Percentiles rank a stretch among this genome's conserved stretches.
phyloP scores from a whole-genome alignment of 2,888 invertebrate species.

The Eupeodes luniger region DNA sequence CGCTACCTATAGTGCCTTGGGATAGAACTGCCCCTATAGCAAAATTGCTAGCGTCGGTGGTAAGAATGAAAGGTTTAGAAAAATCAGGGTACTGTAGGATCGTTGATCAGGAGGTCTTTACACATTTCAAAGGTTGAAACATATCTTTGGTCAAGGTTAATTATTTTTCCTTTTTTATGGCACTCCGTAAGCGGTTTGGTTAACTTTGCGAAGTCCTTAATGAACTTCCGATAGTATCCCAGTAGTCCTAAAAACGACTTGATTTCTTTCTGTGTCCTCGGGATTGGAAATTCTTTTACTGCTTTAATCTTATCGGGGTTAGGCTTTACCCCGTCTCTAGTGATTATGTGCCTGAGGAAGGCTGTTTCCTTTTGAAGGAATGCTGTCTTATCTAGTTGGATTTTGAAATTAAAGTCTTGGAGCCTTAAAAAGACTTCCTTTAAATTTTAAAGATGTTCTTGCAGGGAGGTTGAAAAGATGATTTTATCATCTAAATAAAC shows the following conservation, averaged over 20 bases:
- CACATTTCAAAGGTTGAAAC: slow-evolving; percentile 44
- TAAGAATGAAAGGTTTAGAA: slow-evolving; percentile 50
- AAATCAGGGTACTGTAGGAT: slow-evolving; percentile 60
- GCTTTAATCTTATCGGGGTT: not conserved
- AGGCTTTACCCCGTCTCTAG: too few species aligned
- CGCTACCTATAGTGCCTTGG: slow-evolving; percentile 57
- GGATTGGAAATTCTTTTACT: not conserved
- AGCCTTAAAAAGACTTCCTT: too few species aligned
- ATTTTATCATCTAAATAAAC: too few species aligned
- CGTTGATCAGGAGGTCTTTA: slow-evolving; percentile 23
- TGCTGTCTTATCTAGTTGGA: too few species aligned
- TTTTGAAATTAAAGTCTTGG: too few species aligned
- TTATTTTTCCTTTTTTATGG: too few species aligned
- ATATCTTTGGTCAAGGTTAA: too few species aligned
- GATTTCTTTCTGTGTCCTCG: not conserved
- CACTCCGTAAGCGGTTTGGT: too few species aligned
- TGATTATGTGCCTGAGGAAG: too few species aligned
- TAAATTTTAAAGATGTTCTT: too few species aligned
- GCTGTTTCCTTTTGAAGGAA: too few species aligned
- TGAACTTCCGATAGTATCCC: not conserved
- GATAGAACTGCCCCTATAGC: slow-evolving; percentile 66
- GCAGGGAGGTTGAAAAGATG: too few species aligned
- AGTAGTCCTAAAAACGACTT: not conserved
- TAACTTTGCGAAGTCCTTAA: not conserved
- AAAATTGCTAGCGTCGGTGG: slow-evolving; percentile 68